Base-by-base conservation (phyloP, 35 echinoderm and acorn worm genomes). In the Patiria miniata region DNA sequence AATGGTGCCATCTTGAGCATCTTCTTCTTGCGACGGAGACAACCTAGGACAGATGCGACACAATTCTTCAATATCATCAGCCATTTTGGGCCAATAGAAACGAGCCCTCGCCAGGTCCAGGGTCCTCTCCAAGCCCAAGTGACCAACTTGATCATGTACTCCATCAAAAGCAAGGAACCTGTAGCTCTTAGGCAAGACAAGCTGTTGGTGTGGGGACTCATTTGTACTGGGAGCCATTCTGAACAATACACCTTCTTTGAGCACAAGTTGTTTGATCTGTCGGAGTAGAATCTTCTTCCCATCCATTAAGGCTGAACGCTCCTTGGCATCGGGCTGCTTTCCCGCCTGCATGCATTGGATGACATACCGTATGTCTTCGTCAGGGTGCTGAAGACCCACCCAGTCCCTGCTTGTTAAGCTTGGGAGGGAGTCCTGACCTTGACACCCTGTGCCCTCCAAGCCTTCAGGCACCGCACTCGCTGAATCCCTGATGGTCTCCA, bases 51-150 rank as follows among this genome's bases (percentile, higher is more conserved):
- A 83, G 51, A 61, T 53, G 5, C 15, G 36, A 30, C 56, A 32
- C 51, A 51, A 52, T 1, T 38, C n/a, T 8, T 81, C 69, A 7
- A 93, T 40, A 83, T 73, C 44, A 4, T 18, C 36, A 53, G 85
- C 78, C 91, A 93, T 83, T 39, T 30, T 54, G 6, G 91, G 85
- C 91, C 85, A 93, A 36, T 87, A 86, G 55, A 91, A 91, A 14
- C 83, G 39, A 12, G 26, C 40, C 40, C 83, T 32, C 19, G 50
- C 55, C 78, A 79, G 37, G 40, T 79, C 37, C 37, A 50, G 19
- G 12, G 92, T 79, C 4, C 87, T 81, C 32, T 94, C 92, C 5
- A 47, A 52, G 1, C 92, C 87, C 6, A 84, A 61, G 40, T 81
- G 87, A 18, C 92, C 92, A 10, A 90, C 17, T 9, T 94, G 81